Evolutionary conservation across 2,797 vertebrate species (phyloP).

Genomic region (Falco naumanni): DNA sequence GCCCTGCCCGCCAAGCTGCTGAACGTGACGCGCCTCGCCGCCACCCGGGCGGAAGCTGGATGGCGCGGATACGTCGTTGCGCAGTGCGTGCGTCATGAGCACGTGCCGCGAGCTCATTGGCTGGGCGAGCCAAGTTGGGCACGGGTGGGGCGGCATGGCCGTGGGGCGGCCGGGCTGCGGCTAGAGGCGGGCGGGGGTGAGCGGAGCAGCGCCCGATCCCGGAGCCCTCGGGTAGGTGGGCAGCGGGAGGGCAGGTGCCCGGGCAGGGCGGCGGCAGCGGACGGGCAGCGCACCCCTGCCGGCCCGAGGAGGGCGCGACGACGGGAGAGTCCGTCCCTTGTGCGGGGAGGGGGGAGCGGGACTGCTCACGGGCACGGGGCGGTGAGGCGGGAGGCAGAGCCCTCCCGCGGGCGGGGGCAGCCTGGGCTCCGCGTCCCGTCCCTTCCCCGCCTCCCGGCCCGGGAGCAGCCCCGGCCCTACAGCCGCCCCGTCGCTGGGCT

Average conservation of each 20-base stretch:
- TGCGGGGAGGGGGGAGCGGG: neutral
- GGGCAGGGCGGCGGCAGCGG: no score
- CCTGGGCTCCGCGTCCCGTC: no score
- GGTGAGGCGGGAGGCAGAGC: neutral
- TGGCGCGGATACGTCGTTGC: neutral
- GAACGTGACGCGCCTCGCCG: no score
- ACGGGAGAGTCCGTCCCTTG: no score
- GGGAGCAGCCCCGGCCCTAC: no score
- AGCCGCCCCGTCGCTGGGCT: no score
- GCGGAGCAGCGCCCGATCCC: neutral
- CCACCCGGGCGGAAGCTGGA: fast-evolving
- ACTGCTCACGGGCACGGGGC: neutral
- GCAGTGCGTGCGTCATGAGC: fast-evolving
- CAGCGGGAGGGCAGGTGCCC: neutral
- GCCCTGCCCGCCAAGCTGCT: neutral
- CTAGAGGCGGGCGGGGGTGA: no score
- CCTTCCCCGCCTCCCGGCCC: no score
- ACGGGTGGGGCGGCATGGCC: neutral
- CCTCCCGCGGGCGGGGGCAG: no score
- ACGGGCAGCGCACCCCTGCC: no score
- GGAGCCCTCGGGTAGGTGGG: neutral
- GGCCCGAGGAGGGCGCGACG: neutral
- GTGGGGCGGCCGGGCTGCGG: neutral
- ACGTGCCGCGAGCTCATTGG: neutral
- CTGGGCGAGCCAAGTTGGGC: neutral